Base-by-base conservation (phyloP, 2,113 vertebrate species). In the Axis porcinus region DNA sequence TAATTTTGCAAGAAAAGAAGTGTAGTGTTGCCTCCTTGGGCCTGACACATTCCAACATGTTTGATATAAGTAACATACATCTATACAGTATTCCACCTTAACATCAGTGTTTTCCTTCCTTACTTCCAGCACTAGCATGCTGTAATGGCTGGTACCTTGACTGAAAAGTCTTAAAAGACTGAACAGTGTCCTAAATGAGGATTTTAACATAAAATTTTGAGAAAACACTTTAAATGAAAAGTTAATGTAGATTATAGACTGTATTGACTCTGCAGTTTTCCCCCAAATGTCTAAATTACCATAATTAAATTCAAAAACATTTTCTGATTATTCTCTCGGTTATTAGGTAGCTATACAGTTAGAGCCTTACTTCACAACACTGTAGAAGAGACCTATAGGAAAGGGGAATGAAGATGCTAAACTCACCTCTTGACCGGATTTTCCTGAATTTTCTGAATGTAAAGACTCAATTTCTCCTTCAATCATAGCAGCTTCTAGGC, bases 381-480 rank as follows among this genome's bases (percentile, higher is more conserved):
- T 90, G 1, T 81, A 47, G 89, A n/a, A 82, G 47, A 88, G 85
- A 82, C 28, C 6, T 81, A 16, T 4, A 6, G n/a, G 14, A 9
- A 84, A 43, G 23, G 28, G 13, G 25, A 81, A 79, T 12, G 74
- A 50, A 33, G 27, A 90, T n/a, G 47, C 57, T 94, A 78, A 93
- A 98, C 98, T 99, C 89, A 99, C 99, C 99, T 99, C 99, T 95
- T 99, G 99, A 76, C 99, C 99, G 90, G 99, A 99, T 97, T 99
- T 99, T 33, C 99, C 99, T 81, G 99, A 99, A 98, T 99, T 99
- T 97, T 99, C 99, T 86, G 99, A 99, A 98, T 99, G 99, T 94
- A 99, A 99, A 76, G 99, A 99, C 98, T 99, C 99, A 50, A 99
- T 99, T 98, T 99, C 99, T 8, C 99, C 99, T 98, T 99, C 99